A percentile compares a stretch with the other conserved stretches of the same genome.
Conservation (phyloP, 2,113 vertebrate genomes). For the Macquaria ambigua region DNA sequence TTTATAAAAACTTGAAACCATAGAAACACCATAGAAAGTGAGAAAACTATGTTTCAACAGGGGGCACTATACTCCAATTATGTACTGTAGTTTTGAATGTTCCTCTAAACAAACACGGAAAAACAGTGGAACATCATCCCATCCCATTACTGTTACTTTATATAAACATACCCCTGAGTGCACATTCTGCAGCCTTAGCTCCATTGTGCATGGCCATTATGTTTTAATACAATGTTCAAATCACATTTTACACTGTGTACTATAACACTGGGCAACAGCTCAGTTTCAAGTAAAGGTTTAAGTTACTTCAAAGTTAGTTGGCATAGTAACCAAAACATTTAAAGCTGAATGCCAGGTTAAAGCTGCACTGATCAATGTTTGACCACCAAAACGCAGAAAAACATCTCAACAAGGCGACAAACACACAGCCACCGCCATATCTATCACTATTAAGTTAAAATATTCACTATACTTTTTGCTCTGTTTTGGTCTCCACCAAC, state of each 20-base stretch:
- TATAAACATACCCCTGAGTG: background rate
- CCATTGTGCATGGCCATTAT: background rate
- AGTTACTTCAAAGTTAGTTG: background rate
- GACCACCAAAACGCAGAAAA: background rate
- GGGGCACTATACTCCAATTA: background rate
- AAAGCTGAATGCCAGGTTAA: background rate
- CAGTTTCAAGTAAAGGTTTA: background rate
- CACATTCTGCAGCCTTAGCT: background rate
- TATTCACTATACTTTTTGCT: background rate
- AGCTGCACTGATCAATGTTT: background rate
- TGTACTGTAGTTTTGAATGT: background rate
- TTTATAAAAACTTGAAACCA: background rate
- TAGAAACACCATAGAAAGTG: background rate
- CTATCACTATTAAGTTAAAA: background rate
- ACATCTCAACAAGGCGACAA: background rate
- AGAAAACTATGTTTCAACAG: background rate
- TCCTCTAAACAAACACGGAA: background rate
- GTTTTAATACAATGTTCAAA: background rate
- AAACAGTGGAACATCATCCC: background rate
- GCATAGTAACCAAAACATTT: background rate
- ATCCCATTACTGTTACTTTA: background rate
- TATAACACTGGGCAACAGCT: background rate
- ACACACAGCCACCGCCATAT: background rate
- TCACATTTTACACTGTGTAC: background rate
- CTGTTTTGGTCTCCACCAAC: constrained; percentile 1